These are phyloP conservation scores for Troides helena DNA, from an alignment of 2,888 invertebrate species.

Conservation along the genomic window DNA sequence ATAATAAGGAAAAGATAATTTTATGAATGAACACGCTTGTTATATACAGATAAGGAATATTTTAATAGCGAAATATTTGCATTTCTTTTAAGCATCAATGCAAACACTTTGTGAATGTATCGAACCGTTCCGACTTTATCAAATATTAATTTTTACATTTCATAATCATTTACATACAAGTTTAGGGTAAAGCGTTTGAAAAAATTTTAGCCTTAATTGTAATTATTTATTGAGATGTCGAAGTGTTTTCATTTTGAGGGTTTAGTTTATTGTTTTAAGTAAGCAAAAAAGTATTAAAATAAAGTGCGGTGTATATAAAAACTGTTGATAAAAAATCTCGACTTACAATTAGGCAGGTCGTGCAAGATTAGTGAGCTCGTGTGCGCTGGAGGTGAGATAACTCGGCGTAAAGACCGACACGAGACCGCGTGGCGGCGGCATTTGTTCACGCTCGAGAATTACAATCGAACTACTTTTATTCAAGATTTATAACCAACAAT, in stretches of 20 bases:
- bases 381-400: slow-evolving; percentile 38
- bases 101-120: slow-evolving; percentile 5
- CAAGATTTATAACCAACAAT: slow-evolving; percentile 9
- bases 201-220: too few species aligned
- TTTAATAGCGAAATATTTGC: background rate
- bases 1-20: slow-evolving; percentile 13
- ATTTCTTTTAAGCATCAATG: background rate
- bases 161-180: background rate
- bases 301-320: slow-evolving; percentile 15
- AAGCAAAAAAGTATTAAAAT: background rate
- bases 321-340: slow-evolving; percentile 13
- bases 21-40: slow-evolving; percentile 8
- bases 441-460: slow-evolving; percentile 34
- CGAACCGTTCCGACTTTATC: slow-evolving; percentile 17
- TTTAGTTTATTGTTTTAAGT: background rate
- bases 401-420: slow-evolving; percentile 38
- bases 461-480: slow-evolving; percentile 33
- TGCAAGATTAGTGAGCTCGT: slow-evolving; percentile 19
- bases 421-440: slow-evolving; percentile 65
- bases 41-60: slow-evolving; percentile 8
- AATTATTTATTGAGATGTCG: background rate
- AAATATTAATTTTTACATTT: background rate
- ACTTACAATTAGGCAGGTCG: slow-evolving; percentile 8
- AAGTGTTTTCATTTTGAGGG: background rate
- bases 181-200: background rate